A percentile compares a stretch with the other conserved stretches of the same genome.
Conservation (phyloP, 2,888 invertebrate genomes). For the Hyles lineata region DNA sequence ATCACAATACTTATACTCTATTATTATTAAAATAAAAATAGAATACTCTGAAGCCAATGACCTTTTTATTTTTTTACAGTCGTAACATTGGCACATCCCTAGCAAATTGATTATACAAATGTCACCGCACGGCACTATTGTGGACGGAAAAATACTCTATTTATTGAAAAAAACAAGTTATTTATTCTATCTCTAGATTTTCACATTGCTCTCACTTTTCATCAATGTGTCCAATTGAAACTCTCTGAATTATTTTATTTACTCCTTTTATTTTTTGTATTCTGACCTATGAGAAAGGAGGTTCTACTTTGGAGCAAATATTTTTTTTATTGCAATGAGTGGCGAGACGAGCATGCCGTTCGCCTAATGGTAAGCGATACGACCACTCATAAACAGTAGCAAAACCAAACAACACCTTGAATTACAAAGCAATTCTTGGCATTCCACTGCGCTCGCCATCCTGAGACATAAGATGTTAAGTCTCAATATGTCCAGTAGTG, state of each 20-base stretch:
- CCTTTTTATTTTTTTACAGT: not conserved
- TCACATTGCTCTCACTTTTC: not conserved
- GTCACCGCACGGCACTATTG: conserved; percentile 4
- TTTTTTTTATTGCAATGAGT: no score
- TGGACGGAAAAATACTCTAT: not conserved
- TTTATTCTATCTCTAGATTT: not conserved
- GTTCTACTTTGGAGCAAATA: not conserved
- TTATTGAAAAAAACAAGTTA: not conserved
- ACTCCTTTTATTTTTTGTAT: not conserved
- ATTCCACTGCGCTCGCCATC: no score
- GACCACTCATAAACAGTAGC: no score
- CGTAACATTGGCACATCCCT: not conserved
- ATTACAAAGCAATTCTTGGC: no score
- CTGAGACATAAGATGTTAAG: no score
- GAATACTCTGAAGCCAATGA: no score
- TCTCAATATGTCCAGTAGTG: no score
- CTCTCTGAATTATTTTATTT: not conserved
- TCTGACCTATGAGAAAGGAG: not conserved
- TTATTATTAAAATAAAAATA: no score
- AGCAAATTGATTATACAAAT: conserved; percentile 1
- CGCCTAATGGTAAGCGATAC: no score
- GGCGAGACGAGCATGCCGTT: no score
- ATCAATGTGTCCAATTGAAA: not conserved
- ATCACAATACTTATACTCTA: no score
- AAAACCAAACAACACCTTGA: no score